phyloP scores from a whole-genome alignment of 2,113 vertebrate species.

The Xenus cinereus region DNA sequence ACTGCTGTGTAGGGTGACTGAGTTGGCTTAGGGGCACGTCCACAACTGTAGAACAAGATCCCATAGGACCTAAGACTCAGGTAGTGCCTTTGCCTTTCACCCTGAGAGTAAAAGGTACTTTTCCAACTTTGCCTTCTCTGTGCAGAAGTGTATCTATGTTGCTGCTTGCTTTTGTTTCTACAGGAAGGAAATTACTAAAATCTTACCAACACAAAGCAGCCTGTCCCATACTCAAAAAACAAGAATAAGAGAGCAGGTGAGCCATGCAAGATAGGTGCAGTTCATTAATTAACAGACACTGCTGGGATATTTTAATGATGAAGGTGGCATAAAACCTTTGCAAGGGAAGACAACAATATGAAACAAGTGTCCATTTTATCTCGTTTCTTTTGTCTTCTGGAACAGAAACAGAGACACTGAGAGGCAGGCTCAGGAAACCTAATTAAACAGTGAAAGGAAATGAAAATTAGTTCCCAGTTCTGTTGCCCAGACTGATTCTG shows the following conservation, averaged over 20 bases:
- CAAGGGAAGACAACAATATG: not conserved
- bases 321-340: not conserved
- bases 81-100: not conserved
- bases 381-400: constrained; percentile 58
- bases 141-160: not conserved
- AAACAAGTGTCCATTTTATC: constrained; percentile 60
- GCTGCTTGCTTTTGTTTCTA: not conserved
- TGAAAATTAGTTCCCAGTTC: constrained; percentile 67
- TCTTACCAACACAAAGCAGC: not conserved
- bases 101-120: not conserved
- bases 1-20: not conserved
- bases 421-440: constrained; percentile 51
- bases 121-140: not conserved
- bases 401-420: constrained; percentile 43
- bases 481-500: constrained; percentile 37
- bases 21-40: not conserved
- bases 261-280: not conserved
- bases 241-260: not conserved
- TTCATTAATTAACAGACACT: not conserved
- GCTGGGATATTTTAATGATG: not conserved
- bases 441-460: constrained; percentile 58
- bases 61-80: not conserved
- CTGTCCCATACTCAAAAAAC: not conserved
- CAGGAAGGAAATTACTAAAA: not conserved
- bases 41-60: not conserved